Percentiles rank a stretch among this genome's conserved stretches.
phyloP scores from a whole-genome alignment of 2,797 vertebrate species.

The Dendrocincla tyrannina region DNA sequence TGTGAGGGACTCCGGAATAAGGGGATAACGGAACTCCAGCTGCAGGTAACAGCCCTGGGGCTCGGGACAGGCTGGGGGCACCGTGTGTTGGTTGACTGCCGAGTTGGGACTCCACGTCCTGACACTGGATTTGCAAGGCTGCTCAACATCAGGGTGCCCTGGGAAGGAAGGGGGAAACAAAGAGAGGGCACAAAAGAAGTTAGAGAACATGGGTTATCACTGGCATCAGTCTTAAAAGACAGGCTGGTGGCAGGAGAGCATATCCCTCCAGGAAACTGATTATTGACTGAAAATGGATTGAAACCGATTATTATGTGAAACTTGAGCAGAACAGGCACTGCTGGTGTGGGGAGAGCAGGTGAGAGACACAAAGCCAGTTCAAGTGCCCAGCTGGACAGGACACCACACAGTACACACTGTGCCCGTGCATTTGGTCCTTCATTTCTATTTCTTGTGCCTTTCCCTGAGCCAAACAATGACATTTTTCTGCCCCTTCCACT shows the following conservation, averaged over 20 bases:
- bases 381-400: background rate
- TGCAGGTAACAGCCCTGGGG: slow-evolving; percentile 95
- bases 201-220: background rate
- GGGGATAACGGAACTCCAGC: slow-evolving; percentile 87
- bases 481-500: slow-evolving; percentile 21
- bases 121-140: slow-evolving; percentile 94
- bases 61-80: slow-evolving; percentile 89
- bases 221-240: background rate
- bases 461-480: background rate
- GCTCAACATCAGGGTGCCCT: slow-evolving; percentile 97
- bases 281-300: background rate
- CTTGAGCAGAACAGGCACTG: background rate
- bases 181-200: background rate
- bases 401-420: background rate
- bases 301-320: background rate
- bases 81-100: slow-evolving; percentile 78
- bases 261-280: background rate
- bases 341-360: background rate
- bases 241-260: background rate
- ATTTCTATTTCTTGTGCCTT: background rate
- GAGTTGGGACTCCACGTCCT: slow-evolving; percentile 96
- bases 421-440: background rate
- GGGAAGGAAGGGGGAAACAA: background rate
- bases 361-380: background rate
- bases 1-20: slow-evolving; percentile 90